Percentiles rank a stretch among this genome's conserved stretches.
Conservation (phyloP, 1,140 invertebrate genomes). For the Brachionus asplanchnoidis region DNA sequence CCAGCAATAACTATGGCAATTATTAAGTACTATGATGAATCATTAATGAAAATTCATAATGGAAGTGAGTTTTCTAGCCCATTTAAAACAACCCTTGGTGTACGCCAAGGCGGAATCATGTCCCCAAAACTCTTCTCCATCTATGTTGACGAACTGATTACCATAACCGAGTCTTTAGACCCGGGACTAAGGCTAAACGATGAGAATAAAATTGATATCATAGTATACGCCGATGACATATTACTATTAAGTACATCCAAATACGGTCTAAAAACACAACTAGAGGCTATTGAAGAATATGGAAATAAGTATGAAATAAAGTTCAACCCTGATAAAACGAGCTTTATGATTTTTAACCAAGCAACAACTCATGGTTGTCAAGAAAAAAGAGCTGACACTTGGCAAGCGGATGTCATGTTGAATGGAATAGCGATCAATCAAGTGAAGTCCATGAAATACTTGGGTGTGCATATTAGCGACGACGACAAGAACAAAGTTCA, state of each 20-base stretch:
- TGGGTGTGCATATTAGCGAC: not conserved
- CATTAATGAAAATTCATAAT: not conserved
- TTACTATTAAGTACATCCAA: not conserved
- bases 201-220: not conserved
- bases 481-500: not conserved
- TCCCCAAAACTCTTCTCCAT: conserved; percentile 14
- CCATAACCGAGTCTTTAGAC: not conserved
- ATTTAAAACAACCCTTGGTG: not conserved
- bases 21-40: not conserved
- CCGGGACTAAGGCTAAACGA: not conserved
- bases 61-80: not conserved
- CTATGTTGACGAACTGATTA: not conserved
- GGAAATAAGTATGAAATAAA: not conserved
- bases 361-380: not conserved
- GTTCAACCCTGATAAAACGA: not conserved
- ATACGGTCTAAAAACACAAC: not conserved
- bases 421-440: not conserved
- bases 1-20: not conserved
- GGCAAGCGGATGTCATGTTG: not conserved
- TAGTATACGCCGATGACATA: not conserved
- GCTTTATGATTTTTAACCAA: not conserved
- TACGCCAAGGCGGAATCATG: not conserved
- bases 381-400: conserved; percentile 4
- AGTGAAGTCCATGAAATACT: not conserved
- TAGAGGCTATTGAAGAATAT: not conserved